Evolutionary conservation across 2,113 vertebrate species (phyloP), one percentile per base, ranked within the genome.

Genomic region (Brienomyrus longianalis): DNA sequence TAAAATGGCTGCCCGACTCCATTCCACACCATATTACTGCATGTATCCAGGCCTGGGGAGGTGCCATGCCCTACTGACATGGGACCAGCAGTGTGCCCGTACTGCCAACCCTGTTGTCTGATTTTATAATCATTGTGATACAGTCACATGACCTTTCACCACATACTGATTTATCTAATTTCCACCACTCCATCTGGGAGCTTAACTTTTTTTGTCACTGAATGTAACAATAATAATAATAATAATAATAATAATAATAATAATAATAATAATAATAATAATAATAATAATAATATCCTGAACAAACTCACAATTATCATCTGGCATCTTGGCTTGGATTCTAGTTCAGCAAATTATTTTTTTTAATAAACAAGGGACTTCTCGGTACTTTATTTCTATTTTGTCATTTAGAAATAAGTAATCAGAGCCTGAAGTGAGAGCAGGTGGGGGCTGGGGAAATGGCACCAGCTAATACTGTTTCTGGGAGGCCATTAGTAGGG

Each of bases 341-440:
- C 21, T 84, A 84, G 19, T 84, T 31, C 80, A 45, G 43, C 43
- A 48, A 27, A 27, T 35, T 43, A 1, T 10, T 88, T 15, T 23
- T 59, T 87, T 62, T 62, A 23, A 43, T 48, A 84, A 84, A 47
- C 23, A 84, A 11, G 31, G 48, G 10, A 54, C 83, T 85, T 85
- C 27, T 87, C 23, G 21, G 31, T 19, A 50, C 23, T 17, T 52
- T 52, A 48, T 86, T n/a, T 86, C 5, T 17, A 21, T 86, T 45
- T 88, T 9, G 35, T 23, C 66, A 66, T 89, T 83, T 31, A 52
- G 15, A 51, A 27, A 17, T 87, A 9, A 77, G 35, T 66, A 80
- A 80, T 90, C 45, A 80, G 62, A 80, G 27, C 66, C 66, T 43
- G 47, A 87, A 70, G 23, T 77, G 89, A 80, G 39, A 47, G 27